phyloP scores from a whole-genome alignment of 2,888 invertebrate genomes.

The Acanthoscelides obtectus region DNA sequence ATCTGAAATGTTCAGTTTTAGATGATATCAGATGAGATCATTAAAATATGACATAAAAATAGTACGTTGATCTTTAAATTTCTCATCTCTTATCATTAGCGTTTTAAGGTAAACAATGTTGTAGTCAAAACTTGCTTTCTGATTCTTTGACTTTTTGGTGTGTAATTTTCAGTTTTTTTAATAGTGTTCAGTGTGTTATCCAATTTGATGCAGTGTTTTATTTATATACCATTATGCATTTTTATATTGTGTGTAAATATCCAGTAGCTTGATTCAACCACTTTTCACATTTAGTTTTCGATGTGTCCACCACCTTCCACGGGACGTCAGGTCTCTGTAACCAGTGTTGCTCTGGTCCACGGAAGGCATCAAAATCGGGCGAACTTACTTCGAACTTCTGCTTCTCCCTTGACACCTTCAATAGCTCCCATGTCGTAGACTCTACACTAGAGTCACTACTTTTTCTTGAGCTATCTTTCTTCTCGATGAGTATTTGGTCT shows the following conservation, averaged over 20 bases:
- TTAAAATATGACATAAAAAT: no score
- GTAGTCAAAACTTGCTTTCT: no score
- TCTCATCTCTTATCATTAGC: no score
- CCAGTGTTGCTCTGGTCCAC: slow-evolving; percentile 25
- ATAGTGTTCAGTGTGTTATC: no score
- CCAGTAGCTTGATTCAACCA: slow-evolving; percentile 28
- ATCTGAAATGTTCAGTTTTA: no score
- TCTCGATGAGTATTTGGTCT: slow-evolving; percentile 7
- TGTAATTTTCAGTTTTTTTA: no score
- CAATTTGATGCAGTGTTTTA: no score
- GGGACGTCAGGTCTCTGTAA: slow-evolving; percentile 30
- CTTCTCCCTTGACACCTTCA: slow-evolving; percentile 21
- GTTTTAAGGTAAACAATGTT: no score
- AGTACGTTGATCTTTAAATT: no score
- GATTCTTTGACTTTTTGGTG: no score
- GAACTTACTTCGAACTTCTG: slow-evolving; percentile 29
- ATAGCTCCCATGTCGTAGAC: slow-evolving; percentile 34
- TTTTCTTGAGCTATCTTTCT: slow-evolving; percentile 7
- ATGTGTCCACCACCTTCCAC: slow-evolving; percentile 31
- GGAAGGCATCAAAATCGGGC: slow-evolving; percentile 28
- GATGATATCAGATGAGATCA: no score
- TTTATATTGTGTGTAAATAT: slow-evolving; percentile 10
- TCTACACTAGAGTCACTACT: slow-evolving; percentile 20
- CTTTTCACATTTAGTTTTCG: slow-evolving; percentile 35
- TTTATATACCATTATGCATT: neutral